These are phyloP conservation scores for Lepidostoma basale DNA, from an alignment of 1,140 invertebrate genomes.

Conservation along the genomic window DNA sequence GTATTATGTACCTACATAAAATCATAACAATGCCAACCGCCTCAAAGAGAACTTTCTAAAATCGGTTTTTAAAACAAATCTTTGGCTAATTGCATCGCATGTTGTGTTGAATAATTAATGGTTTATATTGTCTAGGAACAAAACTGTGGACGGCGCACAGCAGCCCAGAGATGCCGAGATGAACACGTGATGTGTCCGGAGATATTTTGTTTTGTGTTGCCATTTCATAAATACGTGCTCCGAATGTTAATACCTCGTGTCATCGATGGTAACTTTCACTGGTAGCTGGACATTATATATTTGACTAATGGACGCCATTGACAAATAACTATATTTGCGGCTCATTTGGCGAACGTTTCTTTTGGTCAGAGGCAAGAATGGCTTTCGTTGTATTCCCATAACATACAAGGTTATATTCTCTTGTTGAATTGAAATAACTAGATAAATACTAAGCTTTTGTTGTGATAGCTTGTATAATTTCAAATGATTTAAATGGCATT, in stretches of 20 bases:
- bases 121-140: conserved; percentile 1
- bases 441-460: no score
- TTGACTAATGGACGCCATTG: conserved; percentile 7
- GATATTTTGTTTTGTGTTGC: conserved; percentile 13
- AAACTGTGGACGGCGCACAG: not conserved
- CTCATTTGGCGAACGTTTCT: not conserved
- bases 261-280: conserved; percentile 28
- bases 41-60: not conserved
- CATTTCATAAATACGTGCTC: conserved; percentile 19
- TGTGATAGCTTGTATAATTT: no score
- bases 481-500: no score
- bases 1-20: no score
- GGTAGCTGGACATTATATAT: not conserved
- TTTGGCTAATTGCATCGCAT: not conserved
- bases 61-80: not conserved
- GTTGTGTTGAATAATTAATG: conserved; percentile 19
- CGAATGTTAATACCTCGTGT: conserved; percentile 2
- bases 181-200: not conserved
- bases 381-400: no score
- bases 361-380: not conserved
- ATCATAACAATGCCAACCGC: conserved; percentile 38
- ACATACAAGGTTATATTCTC: no score
- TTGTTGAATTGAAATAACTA: no score
- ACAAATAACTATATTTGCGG: not conserved
- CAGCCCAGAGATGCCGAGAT: not conserved